Evolutionary conservation across 1,140 invertebrate species (phyloP).

Genomic region (Helicoverpa zea): DNA sequence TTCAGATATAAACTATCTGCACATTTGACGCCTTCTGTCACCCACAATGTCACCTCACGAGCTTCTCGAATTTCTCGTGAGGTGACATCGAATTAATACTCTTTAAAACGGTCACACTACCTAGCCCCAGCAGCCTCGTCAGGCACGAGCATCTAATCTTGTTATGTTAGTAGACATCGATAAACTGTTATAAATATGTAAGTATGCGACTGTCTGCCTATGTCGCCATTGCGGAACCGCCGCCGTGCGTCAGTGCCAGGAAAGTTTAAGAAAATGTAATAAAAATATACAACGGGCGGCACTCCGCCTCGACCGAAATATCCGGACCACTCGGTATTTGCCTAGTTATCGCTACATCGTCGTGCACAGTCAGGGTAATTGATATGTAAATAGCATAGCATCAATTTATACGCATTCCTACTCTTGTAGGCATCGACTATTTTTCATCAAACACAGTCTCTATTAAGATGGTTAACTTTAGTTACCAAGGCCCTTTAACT

Average conservation of each 20-base stretch:
- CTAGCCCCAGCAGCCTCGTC: constrained; percentile 80
- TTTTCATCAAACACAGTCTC: too few relatives aligned
- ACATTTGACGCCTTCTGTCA: constrained; percentile 34
- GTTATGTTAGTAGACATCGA: constrained; percentile 85
- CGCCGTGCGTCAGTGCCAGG: constrained; percentile 79
- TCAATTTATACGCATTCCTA: constrained; percentile 8
- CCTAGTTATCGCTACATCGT: constrained; percentile 57
- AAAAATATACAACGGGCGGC: constrained; percentile 65
- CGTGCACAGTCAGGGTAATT: constrained; percentile 54
- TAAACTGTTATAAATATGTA: constrained; percentile 72
- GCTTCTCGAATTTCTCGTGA: constrained; percentile 5
- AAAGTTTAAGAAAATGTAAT: constrained; percentile 71
- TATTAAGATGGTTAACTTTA: neutral
- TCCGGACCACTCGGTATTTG: constrained; percentile 64
- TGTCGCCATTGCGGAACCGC: constrained; percentile 69
- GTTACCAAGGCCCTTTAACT: neutral
- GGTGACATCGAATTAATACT: constrained; percentile 61
- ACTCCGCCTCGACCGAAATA: constrained; percentile 77
- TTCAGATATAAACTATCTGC: constrained; percentile 34
- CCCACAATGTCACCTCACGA: constrained; percentile 49
- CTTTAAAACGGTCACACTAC: constrained; percentile 79
- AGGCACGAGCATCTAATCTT: constrained; percentile 80
- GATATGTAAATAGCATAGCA: constrained; percentile 54
- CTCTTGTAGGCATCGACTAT: too few relatives aligned
- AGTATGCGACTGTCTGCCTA: constrained; percentile 64